These are phyloP conservation scores for Steinernema feltiae DNA, from an alignment of 1,140 invertebrate genomes.

Conservation along the genomic window DNA sequence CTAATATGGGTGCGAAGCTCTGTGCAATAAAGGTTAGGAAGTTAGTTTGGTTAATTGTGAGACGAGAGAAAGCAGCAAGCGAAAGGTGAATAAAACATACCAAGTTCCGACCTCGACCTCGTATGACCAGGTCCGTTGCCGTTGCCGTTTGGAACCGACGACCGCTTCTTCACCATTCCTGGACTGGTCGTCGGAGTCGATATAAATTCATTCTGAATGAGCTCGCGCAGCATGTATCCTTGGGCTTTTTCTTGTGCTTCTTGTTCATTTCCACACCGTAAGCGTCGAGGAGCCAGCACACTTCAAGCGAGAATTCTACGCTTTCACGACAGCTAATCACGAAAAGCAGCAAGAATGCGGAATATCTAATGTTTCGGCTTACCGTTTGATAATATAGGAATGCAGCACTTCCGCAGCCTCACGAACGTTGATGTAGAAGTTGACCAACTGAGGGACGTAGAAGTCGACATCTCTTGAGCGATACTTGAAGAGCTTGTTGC, in stretches of 20 bases:
- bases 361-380: constrained; percentile 19
- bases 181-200: background rate
- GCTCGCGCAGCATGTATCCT: constrained; percentile 3
- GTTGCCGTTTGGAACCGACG: background rate
- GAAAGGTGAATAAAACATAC: background rate
- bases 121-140: background rate
- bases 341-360: background rate
- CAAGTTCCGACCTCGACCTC: background rate
- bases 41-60: too few relatives aligned
- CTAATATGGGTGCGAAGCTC: too few relatives aligned
- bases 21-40: background rate
- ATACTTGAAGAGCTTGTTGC: constrained; percentile 92
- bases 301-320: background rate
- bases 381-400: constrained; percentile 87
- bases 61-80: background rate
- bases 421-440: constrained; percentile 95
- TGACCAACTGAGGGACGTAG: constrained; percentile 91
- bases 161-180: background rate
- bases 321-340: background rate
- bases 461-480: constrained; percentile 84
- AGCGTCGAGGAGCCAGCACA: constrained; percentile 1
- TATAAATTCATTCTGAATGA: background rate
- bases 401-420: constrained; percentile 88
- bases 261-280: constrained; percentile 1
- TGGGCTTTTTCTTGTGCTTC: background rate